A percentile compares a stretch with the other conserved stretches of the same genome.
phyloP scores from a whole-genome alignment of 2,888 invertebrate species.

The Drosophila neotestacea region DNA sequence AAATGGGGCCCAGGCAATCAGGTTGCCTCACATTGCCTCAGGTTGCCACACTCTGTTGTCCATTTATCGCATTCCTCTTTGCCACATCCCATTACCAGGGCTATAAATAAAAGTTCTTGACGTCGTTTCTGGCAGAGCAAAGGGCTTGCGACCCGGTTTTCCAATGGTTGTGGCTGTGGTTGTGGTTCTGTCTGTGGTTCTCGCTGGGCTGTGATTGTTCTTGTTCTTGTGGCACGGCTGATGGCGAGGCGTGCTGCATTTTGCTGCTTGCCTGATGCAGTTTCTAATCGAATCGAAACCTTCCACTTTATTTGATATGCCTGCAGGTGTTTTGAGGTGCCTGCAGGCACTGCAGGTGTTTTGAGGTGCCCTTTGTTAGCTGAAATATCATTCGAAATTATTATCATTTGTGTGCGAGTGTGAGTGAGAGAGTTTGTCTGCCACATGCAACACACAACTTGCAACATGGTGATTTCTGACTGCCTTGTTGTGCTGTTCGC shows the following conservation, averaged over 20 bases:
- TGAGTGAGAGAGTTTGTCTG: slow-evolving; percentile 15
- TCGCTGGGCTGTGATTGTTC: slow-evolving; percentile 13
- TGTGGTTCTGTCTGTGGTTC: slow-evolving; percentile 1
- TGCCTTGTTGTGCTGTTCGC: slow-evolving; percentile 57
- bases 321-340: slow-evolving; percentile 40
- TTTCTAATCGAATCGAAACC: slow-evolving; percentile 85
- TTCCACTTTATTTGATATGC: too few relatives aligned
- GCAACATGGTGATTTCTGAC: slow-evolving; percentile 58
- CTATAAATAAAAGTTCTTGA: slow-evolving; percentile 54
- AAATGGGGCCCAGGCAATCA: background rate
- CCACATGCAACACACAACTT: slow-evolving; percentile 56
- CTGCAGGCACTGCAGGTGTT: slow-evolving; percentile 63
- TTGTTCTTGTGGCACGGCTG: slow-evolving; percentile 12
- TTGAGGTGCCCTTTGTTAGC: slow-evolving; percentile 71
- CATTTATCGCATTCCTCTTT: slow-evolving; percentile 27
- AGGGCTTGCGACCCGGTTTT: slow-evolving; percentile 62
- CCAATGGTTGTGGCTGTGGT: slow-evolving; percentile 18
- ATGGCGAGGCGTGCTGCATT: slow-evolving; percentile 57
- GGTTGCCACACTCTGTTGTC: slow-evolving; percentile 7
- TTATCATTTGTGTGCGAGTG: slow-evolving; percentile 37
- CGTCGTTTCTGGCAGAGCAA: slow-evolving; percentile 32
- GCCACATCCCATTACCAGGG: slow-evolving; percentile 31
- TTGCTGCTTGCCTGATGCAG: slow-evolving; percentile 83
- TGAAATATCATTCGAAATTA: slow-evolving; percentile 56
- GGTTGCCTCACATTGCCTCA: background rate